A percentile compares a stretch with the other conserved stretches of the same genome.
phyloP scores from a whole-genome alignment of 1,140 invertebrate genomes.

The Bicyclus anynana region DNA sequence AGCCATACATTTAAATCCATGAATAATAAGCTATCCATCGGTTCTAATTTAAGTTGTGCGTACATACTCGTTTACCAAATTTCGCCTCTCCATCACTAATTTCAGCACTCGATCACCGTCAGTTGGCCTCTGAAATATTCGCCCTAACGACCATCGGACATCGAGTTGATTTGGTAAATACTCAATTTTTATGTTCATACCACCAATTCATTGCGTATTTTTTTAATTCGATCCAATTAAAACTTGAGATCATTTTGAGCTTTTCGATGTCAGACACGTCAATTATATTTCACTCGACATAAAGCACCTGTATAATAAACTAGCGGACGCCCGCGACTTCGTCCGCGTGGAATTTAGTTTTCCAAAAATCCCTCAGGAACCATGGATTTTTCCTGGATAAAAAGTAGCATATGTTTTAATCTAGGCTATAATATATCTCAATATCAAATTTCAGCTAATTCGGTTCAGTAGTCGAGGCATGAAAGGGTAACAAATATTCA shows the following conservation, averaged over 20 bases:
- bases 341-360: too few species aligned
- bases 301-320: too few species aligned
- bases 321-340: too few species aligned
- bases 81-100: slow-evolving; percentile 24
- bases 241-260: slow-evolving; percentile 7
- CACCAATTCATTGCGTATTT: slow-evolving; percentile 3
- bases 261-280: neutral
- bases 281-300: neutral
- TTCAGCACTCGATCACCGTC: slow-evolving; percentile 25
- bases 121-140: slow-evolving; percentile 25
- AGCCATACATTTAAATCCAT: neutral
- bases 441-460: too few species aligned
- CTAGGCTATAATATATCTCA: too few species aligned
- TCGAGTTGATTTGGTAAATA: slow-evolving; percentile 19
- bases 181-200: slow-evolving; percentile 13
- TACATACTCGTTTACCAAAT: slow-evolving; percentile 19
- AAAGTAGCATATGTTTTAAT: too few species aligned
- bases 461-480: too few species aligned
- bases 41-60: slow-evolving; percentile 2
- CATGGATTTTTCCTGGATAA: too few species aligned
- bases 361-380: too few species aligned
- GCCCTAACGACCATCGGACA: slow-evolving; percentile 22
- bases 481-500: too few species aligned
- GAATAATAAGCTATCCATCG: slow-evolving; percentile 8
- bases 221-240: slow-evolving; percentile 20